Conservation (phyloP, 2,797 vertebrate species). For the Tapera naevia region DNA sequence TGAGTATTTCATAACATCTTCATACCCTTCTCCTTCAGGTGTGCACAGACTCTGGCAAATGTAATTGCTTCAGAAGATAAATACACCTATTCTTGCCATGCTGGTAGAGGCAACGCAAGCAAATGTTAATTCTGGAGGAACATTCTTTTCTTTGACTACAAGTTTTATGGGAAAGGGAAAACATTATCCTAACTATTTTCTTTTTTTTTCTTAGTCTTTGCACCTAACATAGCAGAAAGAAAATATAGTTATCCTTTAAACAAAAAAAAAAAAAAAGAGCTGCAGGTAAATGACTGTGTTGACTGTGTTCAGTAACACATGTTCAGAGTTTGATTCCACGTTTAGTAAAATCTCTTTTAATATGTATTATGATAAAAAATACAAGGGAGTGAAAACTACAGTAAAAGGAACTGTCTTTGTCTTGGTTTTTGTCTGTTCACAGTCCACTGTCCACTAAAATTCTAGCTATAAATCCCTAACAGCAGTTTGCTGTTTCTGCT, state of each 20-base stretch:
- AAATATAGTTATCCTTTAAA: neutral
- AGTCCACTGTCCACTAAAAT: neutral
- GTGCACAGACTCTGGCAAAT: neutral
- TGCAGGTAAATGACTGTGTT: neutral
- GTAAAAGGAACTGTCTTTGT: neutral
- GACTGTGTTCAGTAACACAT: neutral
- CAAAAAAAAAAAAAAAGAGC: neutral
- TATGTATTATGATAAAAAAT: too few relatives aligned
- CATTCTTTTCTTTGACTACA: neutral
- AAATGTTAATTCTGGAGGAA: neutral
- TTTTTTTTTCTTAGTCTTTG: neutral
- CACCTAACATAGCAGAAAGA: neutral
- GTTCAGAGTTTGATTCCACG: neutral
- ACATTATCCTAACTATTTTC: neutral
- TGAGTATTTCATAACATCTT: neutral
- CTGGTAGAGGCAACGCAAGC: neutral
- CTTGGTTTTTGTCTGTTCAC: neutral
- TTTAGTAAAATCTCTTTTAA: neutral
- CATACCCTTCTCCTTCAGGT: neutral
- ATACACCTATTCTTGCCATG: neutral
- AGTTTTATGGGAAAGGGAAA: neutral
- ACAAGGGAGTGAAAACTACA: neutral
- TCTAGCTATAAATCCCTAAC: neutral
- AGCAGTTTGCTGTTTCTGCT: slow-evolving; percentile 9
- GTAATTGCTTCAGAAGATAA: neutral